A percentile compares a stretch with the other conserved stretches of the same genome.
phyloP scores from a whole-genome alignment of 2,797 vertebrate species.

The Heterohyrax brucei region DNA sequence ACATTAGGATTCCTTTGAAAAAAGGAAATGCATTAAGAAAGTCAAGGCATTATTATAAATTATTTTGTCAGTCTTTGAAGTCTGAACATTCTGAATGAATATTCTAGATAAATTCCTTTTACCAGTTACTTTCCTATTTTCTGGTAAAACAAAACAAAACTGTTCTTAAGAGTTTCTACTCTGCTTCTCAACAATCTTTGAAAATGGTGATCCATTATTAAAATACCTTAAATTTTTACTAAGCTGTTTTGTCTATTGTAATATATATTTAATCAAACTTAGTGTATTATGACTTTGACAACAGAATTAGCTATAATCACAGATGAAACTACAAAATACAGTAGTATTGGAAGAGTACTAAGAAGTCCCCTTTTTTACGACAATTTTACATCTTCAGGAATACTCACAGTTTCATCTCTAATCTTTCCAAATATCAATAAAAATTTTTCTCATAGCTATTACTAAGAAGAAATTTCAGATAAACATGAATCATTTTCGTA shows the following conservation, averaged over 20 bases:
- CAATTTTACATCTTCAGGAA: constrained; percentile 54
- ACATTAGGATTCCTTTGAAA: constrained; percentile 33
- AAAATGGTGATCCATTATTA: constrained; percentile 62
- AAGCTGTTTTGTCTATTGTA: constrained; percentile 46
- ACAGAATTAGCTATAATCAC: constrained; percentile 45
- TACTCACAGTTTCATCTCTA: constrained; percentile 52
- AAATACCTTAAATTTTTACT: constrained; percentile 70
- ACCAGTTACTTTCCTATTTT: constrained; percentile 16
- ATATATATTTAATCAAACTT: constrained; percentile 53
- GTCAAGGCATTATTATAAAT: constrained; percentile 44
- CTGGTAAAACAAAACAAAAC: constrained; percentile 36
- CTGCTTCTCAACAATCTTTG: constrained; percentile 46
- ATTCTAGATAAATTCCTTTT: constrained; percentile 55
- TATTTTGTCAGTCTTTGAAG: constrained; percentile 17
- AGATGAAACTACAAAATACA: constrained; percentile 57
- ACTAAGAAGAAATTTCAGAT: constrained; percentile 56
- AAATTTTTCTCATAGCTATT: constrained; percentile 47
- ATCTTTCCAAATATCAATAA: constrained; percentile 51
- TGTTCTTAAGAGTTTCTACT: constrained; percentile 59
- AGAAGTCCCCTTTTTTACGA: constrained; percentile 63
- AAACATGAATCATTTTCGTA: constrained; percentile 34
- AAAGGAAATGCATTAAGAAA: constrained; percentile 40
- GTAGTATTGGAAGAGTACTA: background rate
- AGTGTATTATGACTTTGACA: constrained; percentile 29
- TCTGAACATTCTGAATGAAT: constrained; percentile 39